Base-by-base conservation (phyloP, 53 echinoderm and acorn worm genomes). In the Temnopleurus reevesii region DNA sequence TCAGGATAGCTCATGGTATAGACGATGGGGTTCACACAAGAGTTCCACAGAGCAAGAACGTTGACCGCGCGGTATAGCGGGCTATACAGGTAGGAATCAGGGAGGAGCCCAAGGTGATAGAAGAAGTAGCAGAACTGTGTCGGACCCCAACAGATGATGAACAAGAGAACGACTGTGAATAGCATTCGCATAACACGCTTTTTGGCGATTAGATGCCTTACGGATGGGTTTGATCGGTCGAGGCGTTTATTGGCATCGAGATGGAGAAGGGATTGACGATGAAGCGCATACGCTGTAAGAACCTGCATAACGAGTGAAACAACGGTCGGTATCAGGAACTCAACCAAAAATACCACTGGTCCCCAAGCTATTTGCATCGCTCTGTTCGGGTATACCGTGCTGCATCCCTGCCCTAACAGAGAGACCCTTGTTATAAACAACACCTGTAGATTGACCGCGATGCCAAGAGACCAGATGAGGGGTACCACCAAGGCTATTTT, bases 251-350 rank as follows among this genome's bases (percentile, higher is more conserved):
- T n/a, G n/a, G n/a, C n/a, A n/a, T n/a, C n/a, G n/a, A n/a, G n/a
- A n/a, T n/a, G n/a, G n/a, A n/a, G n/a, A 1, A 2, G 8, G 71
- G 88, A 27, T 24, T 87, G 19, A 29, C 84, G 87, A 33, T 93
- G 91, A 41, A 96, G 87, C 24, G 85, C 77, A 12, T 86, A 88
- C 10, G 93, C 93, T 17, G 95, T 95, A 54, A 92, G 53, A 5
- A 90, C 76, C 30, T 96, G 95, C 12, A 93, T 92, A 13, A 89
- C 85, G 31, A 96, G 80, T 95, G 95, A 95, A 59, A 96, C 89
- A 1, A 81, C 84, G 89, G 92, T 91, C 12, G 96, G 96, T 17
- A 93, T 66, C 47, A 95, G 92, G 33, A 93, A 90, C 65, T 93
- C 93, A 0, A 93, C 30, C 17, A 96, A 9, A 55, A 95, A 96